Base-by-base conservation (phyloP, 2,888 invertebrate species). In the Meloe dianella region DNA sequence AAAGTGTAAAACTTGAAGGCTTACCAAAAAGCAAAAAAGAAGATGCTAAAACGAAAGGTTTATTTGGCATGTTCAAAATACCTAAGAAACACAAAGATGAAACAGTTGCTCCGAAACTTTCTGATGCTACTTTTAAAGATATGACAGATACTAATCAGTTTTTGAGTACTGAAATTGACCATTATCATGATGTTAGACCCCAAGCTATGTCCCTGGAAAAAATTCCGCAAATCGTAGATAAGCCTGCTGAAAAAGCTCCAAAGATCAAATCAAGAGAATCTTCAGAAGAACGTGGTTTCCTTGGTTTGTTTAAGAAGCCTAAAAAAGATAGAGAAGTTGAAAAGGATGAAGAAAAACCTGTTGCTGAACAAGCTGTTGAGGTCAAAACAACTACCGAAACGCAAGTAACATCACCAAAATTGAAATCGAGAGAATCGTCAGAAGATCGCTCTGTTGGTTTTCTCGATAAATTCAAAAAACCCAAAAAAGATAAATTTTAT, bases 271-370 rank as follows among this genome's bases (percentile, higher is more conserved):
- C 35, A 4, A 51, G 27, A n/a, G 60, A 64, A 35, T 27, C 64
- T 32, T 47, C 60, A 8, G 62, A 64, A 59, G 65, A 69, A 38
- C 67, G 47, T 10, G 68, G 68, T 29, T 66, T 73, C 20, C 68
- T 73, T 47, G 57, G 63, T 57, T 38, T 61, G 14, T 79, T 79
- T 58, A 79, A 78, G 64, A 79, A 79, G 65, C 38, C 71, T 1
- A 73, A 74, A 61, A 72, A 75, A 51, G 69, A 74, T 22, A 72
- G 74, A 69, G 67, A 71, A 61, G 12, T 14, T 30, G 41, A 20
- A 41, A 32, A 57, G 6, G 38, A 35, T 1, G 35, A 58, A n/a
- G 27, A 71, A 30, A 68, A 58, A 20, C 67, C 59, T 41, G 75
- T 73, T 67, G 29, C 73, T 22, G 63, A 71, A 38, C 51, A 58